A percentile compares a stretch with the other conserved stretches of the same genome.
These are phyloP conservation scores for Drosophila athabasca DNA, from an alignment of 1,140 invertebrate genomes.

Conservation along the genomic window DNA sequence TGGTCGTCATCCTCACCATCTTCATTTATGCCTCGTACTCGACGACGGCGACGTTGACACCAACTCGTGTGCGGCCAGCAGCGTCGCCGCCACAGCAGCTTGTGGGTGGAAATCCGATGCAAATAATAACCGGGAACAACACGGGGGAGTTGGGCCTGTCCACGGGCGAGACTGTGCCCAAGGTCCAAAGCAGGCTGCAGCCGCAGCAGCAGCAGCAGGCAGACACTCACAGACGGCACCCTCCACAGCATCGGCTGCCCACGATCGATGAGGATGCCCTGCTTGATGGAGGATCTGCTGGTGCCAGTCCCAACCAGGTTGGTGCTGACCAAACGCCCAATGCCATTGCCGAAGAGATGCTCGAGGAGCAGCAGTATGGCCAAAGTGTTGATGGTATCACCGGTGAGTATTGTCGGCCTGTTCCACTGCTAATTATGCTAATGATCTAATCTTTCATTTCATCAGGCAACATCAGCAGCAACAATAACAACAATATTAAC, in stretches of 20 bases:
- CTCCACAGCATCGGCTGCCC: slow-evolving; percentile 65
- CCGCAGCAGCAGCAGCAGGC: slow-evolving; percentile 4
- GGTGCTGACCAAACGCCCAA: slow-evolving; percentile 46
- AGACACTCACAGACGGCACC: slow-evolving; percentile 44
- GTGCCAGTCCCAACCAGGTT: slow-evolving; percentile 53
- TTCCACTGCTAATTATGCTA: slow-evolving; percentile 27
- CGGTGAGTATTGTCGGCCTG: slow-evolving; percentile 42
- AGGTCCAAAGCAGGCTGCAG: slow-evolving; percentile 8
- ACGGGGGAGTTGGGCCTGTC: slow-evolving; percentile 41
- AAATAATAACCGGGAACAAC: slow-evolving; percentile 28
- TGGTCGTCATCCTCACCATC: slow-evolving; percentile 77
- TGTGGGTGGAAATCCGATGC: slow-evolving; percentile 12
- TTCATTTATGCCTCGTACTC: slow-evolving; percentile 83
- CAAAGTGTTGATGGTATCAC: slow-evolving; percentile 69
- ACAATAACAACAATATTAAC: slow-evolving; percentile 42
- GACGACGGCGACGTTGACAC: slow-evolving; percentile 64
- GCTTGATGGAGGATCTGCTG: slow-evolving; percentile 66
- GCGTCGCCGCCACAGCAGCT: slow-evolving; percentile 48
- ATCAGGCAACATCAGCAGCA: slow-evolving; percentile 73
- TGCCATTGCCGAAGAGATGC: slow-evolving; percentile 51
- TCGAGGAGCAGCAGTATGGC: slow-evolving; percentile 73
- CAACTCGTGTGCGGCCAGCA: slow-evolving; percentile 54
- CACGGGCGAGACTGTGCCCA: slow-evolving; percentile 16
- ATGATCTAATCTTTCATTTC: slow-evolving; percentile 8
- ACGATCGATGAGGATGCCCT: slow-evolving; percentile 79